A percentile compares a stretch with the other conserved stretches of the same genome.
phyloP scores from a whole-genome alignment of 2,888 invertebrate species.

The Hypena proboscidalis region DNA sequence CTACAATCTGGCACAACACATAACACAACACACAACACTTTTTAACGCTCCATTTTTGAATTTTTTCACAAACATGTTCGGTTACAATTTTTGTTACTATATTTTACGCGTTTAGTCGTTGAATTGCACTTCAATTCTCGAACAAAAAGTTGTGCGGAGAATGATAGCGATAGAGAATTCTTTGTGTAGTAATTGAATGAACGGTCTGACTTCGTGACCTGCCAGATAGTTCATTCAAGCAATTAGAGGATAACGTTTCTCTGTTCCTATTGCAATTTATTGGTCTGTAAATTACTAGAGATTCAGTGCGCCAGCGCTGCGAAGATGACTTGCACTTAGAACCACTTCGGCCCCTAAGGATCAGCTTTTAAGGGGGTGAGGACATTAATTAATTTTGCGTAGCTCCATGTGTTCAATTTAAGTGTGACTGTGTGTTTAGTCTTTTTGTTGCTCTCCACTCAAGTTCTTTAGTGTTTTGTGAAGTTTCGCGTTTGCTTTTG shows the following conservation, averaged over 20 bases:
- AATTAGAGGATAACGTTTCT: conserved; percentile 73
- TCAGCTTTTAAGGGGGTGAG: conserved; percentile 72
- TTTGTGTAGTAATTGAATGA: conserved; percentile 47
- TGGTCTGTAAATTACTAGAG: conserved; percentile 70
- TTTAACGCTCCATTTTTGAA: too few relatives aligned
- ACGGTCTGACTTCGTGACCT: conserved; percentile 52
- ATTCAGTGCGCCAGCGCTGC: conserved; percentile 33
- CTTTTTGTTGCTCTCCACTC: conserved; percentile 49
- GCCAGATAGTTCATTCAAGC: conserved; percentile 76
- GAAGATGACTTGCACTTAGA: conserved; percentile 75
- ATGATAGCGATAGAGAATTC: conserved; percentile 43
- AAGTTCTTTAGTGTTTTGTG: conserved; percentile 19
- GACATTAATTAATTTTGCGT: conserved; percentile 80
- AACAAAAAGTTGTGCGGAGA: too few relatives aligned
- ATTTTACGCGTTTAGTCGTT: too few relatives aligned
- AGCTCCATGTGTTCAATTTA: conserved; percentile 66
- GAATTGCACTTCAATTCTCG: too few relatives aligned
- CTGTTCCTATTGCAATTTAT: conserved; percentile 75
- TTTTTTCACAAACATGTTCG: too few relatives aligned
- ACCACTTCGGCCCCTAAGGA: conserved; percentile 52
- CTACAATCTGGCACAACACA: too few relatives aligned
- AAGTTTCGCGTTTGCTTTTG: too few relatives aligned
- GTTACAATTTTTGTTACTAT: too few relatives aligned
- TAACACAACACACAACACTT: too few relatives aligned
- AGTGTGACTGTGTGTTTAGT: conserved; percentile 60